Conservation (phyloP, 2,113 vertebrate species). For the Atherinomorus stipes region DNA sequence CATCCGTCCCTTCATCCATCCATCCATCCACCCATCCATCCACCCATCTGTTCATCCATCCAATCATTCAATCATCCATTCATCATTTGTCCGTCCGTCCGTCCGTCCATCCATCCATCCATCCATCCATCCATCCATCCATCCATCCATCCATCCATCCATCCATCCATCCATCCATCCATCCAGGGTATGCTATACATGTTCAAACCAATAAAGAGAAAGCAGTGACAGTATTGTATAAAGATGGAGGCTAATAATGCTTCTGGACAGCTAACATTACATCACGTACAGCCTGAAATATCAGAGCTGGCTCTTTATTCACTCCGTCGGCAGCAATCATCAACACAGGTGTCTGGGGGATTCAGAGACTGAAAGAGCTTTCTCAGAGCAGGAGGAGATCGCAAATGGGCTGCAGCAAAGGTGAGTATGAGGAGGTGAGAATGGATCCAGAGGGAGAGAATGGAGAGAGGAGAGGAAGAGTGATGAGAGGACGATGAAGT, state of each 20-base stretch:
- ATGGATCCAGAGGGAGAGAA: constrained; percentile 3
- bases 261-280: not conserved
- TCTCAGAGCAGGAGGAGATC: not conserved
- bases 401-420: constrained; percentile 14
- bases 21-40: too few species aligned
- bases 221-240: not conserved
- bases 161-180: too few species aligned
- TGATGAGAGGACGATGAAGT: constrained; percentile 65
- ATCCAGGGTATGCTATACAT: not conserved
- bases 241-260: not conserved
- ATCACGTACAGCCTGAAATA: constrained; percentile 19
- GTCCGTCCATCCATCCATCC: too few species aligned
- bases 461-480: constrained; percentile 47
- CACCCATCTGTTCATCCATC: too few species aligned
- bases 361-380: constrained; percentile 3
- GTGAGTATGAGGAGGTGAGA: constrained; percentile 1
- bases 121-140: too few species aligned
- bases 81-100: too few species aligned
- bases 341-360: not conserved
- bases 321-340: not conserved
- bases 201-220: not conserved
- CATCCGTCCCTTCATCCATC: too few species aligned
- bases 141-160: too few species aligned
- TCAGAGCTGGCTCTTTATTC: not conserved
- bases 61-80: too few species aligned